Evolutionary conservation across 2,888 invertebrate species (phyloP).

Genomic region (Argyresthia goedartella): DNA sequence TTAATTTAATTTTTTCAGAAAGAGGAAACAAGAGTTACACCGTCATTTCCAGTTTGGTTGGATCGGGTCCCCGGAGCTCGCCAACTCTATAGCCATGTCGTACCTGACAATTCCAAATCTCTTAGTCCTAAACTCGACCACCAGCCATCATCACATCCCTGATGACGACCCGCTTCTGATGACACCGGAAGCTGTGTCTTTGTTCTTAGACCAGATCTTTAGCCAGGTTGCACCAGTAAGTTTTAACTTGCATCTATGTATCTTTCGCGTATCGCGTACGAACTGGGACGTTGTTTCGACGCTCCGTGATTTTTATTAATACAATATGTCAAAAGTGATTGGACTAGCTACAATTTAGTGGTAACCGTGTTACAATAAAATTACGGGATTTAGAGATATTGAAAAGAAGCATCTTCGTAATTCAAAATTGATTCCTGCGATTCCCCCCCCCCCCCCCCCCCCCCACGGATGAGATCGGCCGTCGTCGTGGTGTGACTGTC

Average conservation of each 20-base stretch:
- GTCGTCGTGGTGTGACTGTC: too few relatives aligned
- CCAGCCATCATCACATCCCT: slow-evolving; percentile 93
- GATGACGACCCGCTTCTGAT: slow-evolving; percentile 85
- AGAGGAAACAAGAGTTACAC: slow-evolving; percentile 80
- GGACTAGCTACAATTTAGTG: too few relatives aligned
- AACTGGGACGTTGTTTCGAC: too few relatives aligned
- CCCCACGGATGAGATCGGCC: too few relatives aligned
- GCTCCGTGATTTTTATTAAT: too few relatives aligned
- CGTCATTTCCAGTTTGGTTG: slow-evolving; percentile 94
- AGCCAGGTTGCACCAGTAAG: slow-evolving; percentile 84
- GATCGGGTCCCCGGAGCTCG: slow-evolving; percentile 91
- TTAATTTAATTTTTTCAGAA: slow-evolving; percentile 28
- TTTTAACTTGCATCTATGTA: slow-evolving; percentile 2
- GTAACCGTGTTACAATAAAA: too few relatives aligned
- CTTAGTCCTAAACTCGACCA: slow-evolving; percentile 91
- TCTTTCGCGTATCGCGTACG: too few relatives aligned
- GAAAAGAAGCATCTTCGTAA: too few relatives aligned
- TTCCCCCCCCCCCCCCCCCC: too few relatives aligned
- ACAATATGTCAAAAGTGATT: too few relatives aligned
- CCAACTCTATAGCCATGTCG: slow-evolving; percentile 94
- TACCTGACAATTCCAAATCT: slow-evolving; percentile 86
- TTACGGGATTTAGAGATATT: too few relatives aligned
- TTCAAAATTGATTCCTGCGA: too few relatives aligned
- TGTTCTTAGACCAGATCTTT: slow-evolving; percentile 82
- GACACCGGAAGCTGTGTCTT: slow-evolving; percentile 81